These are phyloP conservation scores for Thaumatotibia leucotreta DNA, from an alignment of 1,140 invertebrate genomes.

Conservation along the genomic window DNA sequence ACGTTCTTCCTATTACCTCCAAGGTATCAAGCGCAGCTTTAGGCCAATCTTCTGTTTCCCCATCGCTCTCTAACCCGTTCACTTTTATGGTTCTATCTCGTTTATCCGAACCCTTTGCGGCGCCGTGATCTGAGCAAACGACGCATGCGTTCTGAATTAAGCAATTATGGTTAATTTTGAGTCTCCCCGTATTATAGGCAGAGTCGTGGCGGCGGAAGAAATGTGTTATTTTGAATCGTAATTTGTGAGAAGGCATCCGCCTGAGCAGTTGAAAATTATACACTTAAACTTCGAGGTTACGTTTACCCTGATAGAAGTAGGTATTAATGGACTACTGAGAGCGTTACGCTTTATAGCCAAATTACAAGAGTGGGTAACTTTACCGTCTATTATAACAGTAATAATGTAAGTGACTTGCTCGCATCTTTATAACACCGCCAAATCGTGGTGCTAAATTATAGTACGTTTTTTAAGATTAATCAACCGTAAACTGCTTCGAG, in stretches of 20 bases:
- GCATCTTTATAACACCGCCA: neutral
- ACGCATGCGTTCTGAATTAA: conserved; percentile 66
- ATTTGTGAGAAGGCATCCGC: conserved; percentile 72
- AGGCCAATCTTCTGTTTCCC: conserved; percentile 23
- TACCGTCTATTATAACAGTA: neutral
- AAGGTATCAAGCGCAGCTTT: conserved; percentile 27
- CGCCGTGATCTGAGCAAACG: conserved; percentile 53
- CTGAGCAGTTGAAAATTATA: conserved; percentile 71
- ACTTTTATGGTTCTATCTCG: neutral
- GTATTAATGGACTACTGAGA: conserved; percentile 24
- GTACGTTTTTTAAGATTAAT: neutral
- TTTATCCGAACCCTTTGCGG: conserved; percentile 39
- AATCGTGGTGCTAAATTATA: neutral
- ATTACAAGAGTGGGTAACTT: conserved; percentile 4
- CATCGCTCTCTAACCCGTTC: conserved; percentile 37
- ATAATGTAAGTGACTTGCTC: neutral
- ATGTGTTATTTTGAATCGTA: conserved; percentile 74
- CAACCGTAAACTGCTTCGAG: neutral
- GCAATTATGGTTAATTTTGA: conserved; percentile 75
- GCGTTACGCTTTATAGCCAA: conserved; percentile 15
- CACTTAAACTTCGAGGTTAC: conserved; percentile 20
- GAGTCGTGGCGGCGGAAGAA: conserved; percentile 56
- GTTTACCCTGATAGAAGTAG: conserved; percentile 17
- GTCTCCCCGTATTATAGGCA: conserved; percentile 50
- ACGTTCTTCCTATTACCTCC: conserved; percentile 56